Percentiles rank a stretch among this genome's conserved stretches.
Conservation (phyloP, 2,113 vertebrate genomes). For the Phalacrocorax brasilianus region DNA sequence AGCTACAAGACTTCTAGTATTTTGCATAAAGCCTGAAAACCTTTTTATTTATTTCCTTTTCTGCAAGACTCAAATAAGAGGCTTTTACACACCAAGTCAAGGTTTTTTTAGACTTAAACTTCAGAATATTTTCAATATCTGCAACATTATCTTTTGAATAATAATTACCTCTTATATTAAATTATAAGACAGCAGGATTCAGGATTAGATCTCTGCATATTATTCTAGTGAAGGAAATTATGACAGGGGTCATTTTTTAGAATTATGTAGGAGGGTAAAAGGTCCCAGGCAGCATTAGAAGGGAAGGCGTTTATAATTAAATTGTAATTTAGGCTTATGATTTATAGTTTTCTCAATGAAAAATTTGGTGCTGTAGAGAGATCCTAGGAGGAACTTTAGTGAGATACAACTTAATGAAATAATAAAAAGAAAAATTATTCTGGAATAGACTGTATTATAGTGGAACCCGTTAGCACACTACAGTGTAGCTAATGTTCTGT, state of each 20-base stretch:
- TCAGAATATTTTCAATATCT: conserved; percentile 81
- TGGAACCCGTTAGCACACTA: conserved; percentile 27
- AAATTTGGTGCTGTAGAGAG: conserved; percentile 82
- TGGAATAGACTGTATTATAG: conserved; percentile 71
- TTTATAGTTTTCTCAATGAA: conserved; percentile 88
- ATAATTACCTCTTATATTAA: conserved; percentile 83
- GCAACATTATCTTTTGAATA: conserved; percentile 83
- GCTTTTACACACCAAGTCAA: conserved; percentile 2
- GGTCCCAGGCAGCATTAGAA: conserved; percentile 96
- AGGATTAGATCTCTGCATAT: conserved; percentile 82
- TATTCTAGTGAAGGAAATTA: conserved; percentile 87
- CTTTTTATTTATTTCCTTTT: conserved; percentile 57
- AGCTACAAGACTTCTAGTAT: conserved; percentile 19
- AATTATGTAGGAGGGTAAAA: conserved; percentile 95
- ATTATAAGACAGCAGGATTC: conserved; percentile 83
- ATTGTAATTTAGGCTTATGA: conserved; percentile 98
- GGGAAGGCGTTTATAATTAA: conserved; percentile 97
- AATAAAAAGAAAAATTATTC: conserved; percentile 90
- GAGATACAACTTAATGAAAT: conserved; percentile 96
- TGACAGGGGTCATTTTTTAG: conserved; percentile 93
- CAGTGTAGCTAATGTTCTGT: conserved; percentile 16
- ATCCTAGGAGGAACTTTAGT: conserved; percentile 84
- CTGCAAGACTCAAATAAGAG: conserved; percentile 45
- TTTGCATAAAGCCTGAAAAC: conserved; percentile 60
- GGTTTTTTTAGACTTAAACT: conserved; percentile 68